phyloP scores from a whole-genome alignment of 1,140 invertebrate genomes.

The Meloidogyne hapla region DNA sequence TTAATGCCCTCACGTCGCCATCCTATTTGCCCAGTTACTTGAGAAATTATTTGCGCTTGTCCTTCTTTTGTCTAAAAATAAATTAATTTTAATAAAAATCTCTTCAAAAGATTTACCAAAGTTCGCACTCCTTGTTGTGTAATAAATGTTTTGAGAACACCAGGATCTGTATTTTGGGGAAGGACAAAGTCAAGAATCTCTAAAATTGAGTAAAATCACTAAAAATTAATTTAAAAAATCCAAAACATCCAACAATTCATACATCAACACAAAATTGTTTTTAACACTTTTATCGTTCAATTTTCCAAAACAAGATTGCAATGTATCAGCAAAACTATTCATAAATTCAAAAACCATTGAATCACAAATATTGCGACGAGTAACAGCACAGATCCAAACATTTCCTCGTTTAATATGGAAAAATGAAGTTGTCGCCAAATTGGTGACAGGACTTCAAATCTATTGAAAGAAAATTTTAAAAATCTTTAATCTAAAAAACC shows the following conservation, averaged over 20 bases:
- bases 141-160: conserved; percentile 96
- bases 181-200: conserved; percentile 99
- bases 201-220: conserved; percentile 66
- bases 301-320: conserved; percentile 99
- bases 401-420: conserved; percentile 95
- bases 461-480: too few species aligned
- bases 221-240: not conserved
- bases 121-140: conserved; percentile 99
- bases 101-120: conserved; percentile 65
- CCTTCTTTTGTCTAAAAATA: conserved; percentile 83
- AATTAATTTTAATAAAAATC: conserved; percentile 6
- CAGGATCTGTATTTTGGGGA: conserved; percentile 98
- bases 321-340: conserved; percentile 95
- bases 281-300: conserved; percentile 99
- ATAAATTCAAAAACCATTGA: conserved; percentile 99
- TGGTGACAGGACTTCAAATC: too few species aligned
- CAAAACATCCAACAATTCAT: conserved; percentile 92
- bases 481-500: too few species aligned
- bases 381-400: conserved; percentile 97
- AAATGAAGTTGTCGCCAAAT: too few species aligned
- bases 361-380: conserved; percentile 99
- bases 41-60: conserved; percentile 99
- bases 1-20: conserved; percentile 99
- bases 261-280: conserved; percentile 99
- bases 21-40: conserved; percentile 93